Percentiles rank a stretch among this genome's conserved stretches.
Evolutionary conservation across 2,113 vertebrate species (phyloP).

Genomic region (Lichenostomus cassidix): DNA sequence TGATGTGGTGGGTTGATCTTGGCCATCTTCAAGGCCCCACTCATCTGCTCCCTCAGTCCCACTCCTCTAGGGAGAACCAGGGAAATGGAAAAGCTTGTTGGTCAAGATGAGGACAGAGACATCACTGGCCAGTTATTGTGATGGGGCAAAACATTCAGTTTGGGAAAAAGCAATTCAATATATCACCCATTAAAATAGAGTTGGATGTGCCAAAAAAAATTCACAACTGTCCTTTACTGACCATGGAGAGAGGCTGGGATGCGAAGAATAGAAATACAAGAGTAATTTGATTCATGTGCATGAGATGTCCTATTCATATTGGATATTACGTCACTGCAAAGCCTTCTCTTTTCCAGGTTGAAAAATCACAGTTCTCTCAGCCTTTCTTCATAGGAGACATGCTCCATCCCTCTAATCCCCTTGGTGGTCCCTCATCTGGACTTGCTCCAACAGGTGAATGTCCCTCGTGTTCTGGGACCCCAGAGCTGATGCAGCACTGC

Average conservation of each 20-base stretch:
- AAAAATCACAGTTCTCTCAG: not conserved
- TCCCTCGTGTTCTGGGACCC: not conserved
- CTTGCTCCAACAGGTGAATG: fast-evolving
- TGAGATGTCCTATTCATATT: not conserved
- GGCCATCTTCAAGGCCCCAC: not conserved
- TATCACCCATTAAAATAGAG: not conserved
- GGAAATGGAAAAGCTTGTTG: not conserved
- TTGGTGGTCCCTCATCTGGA: too few relatives aligned
- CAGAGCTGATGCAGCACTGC: not conserved
- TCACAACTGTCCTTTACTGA: not conserved
- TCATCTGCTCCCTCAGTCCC: fast-evolving
- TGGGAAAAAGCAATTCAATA: not conserved
- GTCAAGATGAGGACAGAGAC: not conserved
- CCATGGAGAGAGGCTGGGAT: not conserved
- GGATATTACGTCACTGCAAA: not conserved
- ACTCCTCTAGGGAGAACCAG: not conserved
- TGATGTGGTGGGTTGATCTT: not conserved
- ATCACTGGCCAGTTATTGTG: not conserved
- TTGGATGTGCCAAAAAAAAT: not conserved
- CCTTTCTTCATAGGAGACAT: not conserved
- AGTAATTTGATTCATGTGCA: not conserved
- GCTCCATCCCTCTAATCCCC: not conserved
- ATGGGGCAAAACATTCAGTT: not conserved
- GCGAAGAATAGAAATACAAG: not conserved
- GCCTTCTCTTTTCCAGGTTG: not conserved